Evolutionary conservation across 2,888 invertebrate genomes (phyloP), one percentile per base, ranked within the genome.

Genomic region (Tipula vernalis): DNA sequence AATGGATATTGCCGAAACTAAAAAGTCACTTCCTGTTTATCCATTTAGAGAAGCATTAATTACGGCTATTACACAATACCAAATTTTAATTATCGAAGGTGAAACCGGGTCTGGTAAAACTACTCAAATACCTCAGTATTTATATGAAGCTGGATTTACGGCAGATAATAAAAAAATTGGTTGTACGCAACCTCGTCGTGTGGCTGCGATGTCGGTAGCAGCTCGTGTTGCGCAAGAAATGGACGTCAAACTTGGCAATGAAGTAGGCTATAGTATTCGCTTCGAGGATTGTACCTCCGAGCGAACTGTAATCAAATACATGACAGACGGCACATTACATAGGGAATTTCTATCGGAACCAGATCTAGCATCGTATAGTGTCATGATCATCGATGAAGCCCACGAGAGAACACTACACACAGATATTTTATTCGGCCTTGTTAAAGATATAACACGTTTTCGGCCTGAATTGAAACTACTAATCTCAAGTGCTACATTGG

Each of bases 221-320:
- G 96, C 99, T 3, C 94, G 99, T 91, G 99, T 99, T 0, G 97
- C 99, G 2, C 97, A 99, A 91, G 99, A 99, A 94, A 98, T 99
- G 97, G 95, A 95, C 88, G 96, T 97, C 0, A 99, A 99, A 92
- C 93, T 99, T 39, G 99, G 99, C 86, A 97, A 96, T 91, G 97
- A 97, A 93, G 97, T 97, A 86, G 96, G 96, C 4, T 96, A 96
- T 89, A 95, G 96, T 88, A 99, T 99, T 89, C 94, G 99, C 89
- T 99, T 99, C 93, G 99, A 99, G 92, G 99, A 99, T 91, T 99
- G 99, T 90, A 99, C 99, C 0, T 98, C 98, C 3, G 99, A 99
- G 91, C 93, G 98, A 88, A 99, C 99, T 6, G 93, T 98, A 28
- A 94, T 99, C 86, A 99, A 99, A 91, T 99, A 99, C 90, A 99